Evolutionary conservation across 2,888 invertebrate genomes (phyloP).

Genomic region (Seira sanloemensis): DNA sequence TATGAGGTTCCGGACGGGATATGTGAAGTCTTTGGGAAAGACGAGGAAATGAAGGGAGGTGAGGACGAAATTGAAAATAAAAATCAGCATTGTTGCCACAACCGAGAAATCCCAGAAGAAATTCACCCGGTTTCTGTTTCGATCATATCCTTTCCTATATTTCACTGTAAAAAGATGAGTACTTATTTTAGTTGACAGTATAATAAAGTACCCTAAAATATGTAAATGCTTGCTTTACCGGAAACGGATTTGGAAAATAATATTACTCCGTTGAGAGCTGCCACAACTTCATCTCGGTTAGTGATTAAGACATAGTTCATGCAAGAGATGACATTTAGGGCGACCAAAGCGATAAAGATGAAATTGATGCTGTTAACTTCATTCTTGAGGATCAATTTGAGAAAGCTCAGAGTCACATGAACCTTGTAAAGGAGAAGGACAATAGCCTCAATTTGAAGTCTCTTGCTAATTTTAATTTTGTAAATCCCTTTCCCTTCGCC

Average conservation of each 20-base stretch:
- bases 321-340: neutral
- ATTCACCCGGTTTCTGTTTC: neutral
- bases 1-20: neutral
- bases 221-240: too few relatives aligned
- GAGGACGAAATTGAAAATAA: neutral
- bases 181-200: too few relatives aligned
- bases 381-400: neutral
- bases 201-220: too few relatives aligned
- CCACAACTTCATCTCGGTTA: neutral
- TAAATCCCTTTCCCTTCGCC: neutral
- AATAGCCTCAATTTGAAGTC: neutral
- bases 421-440: neutral
- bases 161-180: too few relatives aligned
- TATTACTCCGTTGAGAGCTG: neutral
- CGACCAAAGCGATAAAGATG: neutral
- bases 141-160: too few relatives aligned
- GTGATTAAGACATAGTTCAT: neutral
- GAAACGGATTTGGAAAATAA: neutral
- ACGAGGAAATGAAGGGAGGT: neutral
- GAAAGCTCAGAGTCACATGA: neutral
- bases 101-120: neutral
- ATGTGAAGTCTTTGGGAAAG: neutral
- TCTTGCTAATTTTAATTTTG: neutral
- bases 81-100: neutral
- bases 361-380: neutral